These are phyloP conservation scores for Cheilosia urbana DNA, from an alignment of 2,888 invertebrate species.

Conservation along the genomic window DNA sequence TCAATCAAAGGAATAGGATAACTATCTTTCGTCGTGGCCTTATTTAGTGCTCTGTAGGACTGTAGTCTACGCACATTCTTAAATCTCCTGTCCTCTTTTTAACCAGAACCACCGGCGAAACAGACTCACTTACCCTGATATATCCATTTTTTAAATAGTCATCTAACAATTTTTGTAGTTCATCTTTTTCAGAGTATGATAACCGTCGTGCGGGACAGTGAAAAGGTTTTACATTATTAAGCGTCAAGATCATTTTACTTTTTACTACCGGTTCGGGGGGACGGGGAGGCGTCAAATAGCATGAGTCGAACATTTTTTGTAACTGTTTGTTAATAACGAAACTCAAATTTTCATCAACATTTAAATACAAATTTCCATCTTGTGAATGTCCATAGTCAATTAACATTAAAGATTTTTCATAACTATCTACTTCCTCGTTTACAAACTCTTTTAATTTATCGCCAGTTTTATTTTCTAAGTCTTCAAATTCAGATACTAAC, in stretches of 20 bases:
- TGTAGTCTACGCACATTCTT: slow-evolving; percentile 61
- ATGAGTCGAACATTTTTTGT: background rate
- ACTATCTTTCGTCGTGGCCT: slow-evolving; percentile 53
- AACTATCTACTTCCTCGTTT: background rate
- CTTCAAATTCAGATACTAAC: background rate
- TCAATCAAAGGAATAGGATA: slow-evolving; percentile 68
- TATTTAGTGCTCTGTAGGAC: slow-evolving; percentile 62
- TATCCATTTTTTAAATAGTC: slow-evolving; percentile 32
- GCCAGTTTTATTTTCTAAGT: too few species aligned
- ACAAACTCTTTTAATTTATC: too few species aligned
- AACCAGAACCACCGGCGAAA: slow-evolving; percentile 63
- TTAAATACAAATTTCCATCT: background rate
- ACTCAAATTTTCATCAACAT: background rate
- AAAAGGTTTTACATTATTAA: slow-evolving; percentile 37
- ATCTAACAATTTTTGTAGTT: slow-evolving; percentile 22
- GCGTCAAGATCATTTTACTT: slow-evolving; percentile 9
- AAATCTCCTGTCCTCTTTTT: slow-evolving; percentile 54
- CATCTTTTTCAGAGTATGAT: slow-evolving; percentile 31
- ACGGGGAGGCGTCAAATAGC: slow-evolving; percentile 9
- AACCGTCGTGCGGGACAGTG: slow-evolving; percentile 32
- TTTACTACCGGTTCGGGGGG: slow-evolving; percentile 12
- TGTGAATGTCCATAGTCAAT: background rate
- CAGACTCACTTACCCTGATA: slow-evolving; percentile 60
- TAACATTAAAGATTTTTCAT: background rate
- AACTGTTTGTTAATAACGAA: background rate